Percentiles rank a stretch among this genome's conserved stretches.
These are phyloP conservation scores for Megalonaias nervosa DNA, from an alignment of 1,140 invertebrate species.

Conservation along the genomic window DNA sequence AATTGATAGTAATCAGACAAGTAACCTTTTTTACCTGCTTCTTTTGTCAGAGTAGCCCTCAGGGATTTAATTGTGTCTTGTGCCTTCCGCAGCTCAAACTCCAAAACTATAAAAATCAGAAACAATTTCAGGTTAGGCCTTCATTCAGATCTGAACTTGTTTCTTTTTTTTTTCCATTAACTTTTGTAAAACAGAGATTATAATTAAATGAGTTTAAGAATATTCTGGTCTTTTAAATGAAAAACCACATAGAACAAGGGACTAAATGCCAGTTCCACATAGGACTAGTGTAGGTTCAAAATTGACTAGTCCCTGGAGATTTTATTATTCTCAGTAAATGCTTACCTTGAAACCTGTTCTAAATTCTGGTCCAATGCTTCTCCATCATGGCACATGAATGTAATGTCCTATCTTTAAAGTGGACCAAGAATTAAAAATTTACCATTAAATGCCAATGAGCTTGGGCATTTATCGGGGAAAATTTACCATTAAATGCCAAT, in stretches of 20 bases:
- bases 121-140: neutral
- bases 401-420: no score
- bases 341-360: no score
- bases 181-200: neutral
- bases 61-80: slow-evolving; percentile 88
- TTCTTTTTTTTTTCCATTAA: neutral
- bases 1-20: no score
- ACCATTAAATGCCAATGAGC: no score
- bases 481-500: no score
- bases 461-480: no score
- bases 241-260: neutral
- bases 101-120: slow-evolving; percentile 75
- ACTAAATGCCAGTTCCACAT: neutral
- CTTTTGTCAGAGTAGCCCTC: slow-evolving; percentile 83
- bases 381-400: no score
- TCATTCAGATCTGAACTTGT: neutral
- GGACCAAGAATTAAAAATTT: no score
- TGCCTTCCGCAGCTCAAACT: slow-evolving; percentile 92
- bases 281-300: no score
- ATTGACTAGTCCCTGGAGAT: no score
- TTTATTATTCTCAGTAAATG: no score
- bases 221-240: slow-evolving; percentile 2
- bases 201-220: neutral
- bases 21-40: slow-evolving; percentile 61
- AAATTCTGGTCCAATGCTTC: no score